These are phyloP conservation scores for Patella vulgata DNA, from an alignment of 1,140 invertebrate genomes.

Conservation along the genomic window DNA sequence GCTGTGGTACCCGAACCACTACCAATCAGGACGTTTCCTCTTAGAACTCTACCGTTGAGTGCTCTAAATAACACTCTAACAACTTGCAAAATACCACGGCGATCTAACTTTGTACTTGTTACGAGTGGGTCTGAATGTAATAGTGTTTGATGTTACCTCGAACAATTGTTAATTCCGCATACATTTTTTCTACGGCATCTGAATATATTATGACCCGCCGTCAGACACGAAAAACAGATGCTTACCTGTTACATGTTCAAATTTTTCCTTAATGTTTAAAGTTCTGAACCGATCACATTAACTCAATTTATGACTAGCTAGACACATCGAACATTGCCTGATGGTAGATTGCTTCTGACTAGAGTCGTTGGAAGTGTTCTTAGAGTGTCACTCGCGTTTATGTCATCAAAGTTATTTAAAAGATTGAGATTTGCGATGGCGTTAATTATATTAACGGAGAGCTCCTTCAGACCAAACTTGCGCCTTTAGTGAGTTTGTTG, in stretches of 20 bases:
- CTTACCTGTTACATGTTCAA: background rate
- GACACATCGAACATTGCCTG: background rate
- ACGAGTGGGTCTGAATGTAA: too few relatives aligned
- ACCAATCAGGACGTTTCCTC: too few relatives aligned
- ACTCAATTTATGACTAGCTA: background rate
- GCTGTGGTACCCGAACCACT: too few relatives aligned
- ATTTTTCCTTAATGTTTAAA: background rate
- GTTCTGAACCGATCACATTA: background rate
- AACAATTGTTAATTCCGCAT: background rate
- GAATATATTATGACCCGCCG: background rate
- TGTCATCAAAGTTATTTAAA: background rate
- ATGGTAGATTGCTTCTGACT: too few relatives aligned
- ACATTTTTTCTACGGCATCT: background rate
- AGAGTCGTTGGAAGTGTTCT: too few relatives aligned
- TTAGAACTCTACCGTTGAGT: too few relatives aligned
- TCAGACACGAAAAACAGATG: slow-evolving; percentile 4
- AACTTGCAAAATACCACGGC: too few relatives aligned
- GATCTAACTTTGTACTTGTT: too few relatives aligned
- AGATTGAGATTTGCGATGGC: background rate
- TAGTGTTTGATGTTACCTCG: too few relatives aligned
- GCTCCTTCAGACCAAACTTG: background rate
- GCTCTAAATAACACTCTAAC: too few relatives aligned
- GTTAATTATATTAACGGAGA: slow-evolving; percentile 3
- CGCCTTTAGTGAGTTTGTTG: slow-evolving; percentile 2
- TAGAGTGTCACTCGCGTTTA: background rate